A percentile compares a stretch with the other conserved stretches of the same genome.
Conservation (phyloP, 2,113 vertebrate species). For the Stictonetta naevosa region DNA sequence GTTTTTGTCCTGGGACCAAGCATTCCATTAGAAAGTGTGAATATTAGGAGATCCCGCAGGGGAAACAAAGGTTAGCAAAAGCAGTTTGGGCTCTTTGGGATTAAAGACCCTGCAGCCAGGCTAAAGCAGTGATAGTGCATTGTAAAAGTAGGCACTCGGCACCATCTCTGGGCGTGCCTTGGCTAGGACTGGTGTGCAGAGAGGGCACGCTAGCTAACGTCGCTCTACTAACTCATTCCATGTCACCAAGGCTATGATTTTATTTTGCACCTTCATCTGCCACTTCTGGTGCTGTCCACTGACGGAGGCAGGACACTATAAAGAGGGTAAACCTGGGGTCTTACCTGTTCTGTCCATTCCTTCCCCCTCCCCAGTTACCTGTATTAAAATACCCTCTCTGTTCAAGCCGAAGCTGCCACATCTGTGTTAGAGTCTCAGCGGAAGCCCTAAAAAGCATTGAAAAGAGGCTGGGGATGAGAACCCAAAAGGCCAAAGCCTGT, state of each 20-base stretch:
- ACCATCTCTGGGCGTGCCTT: neutral
- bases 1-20: neutral
- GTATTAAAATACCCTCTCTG: neutral
- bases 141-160: conserved; percentile 22
- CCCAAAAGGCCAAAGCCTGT: neutral
- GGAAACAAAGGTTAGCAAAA: neutral
- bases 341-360: neutral
- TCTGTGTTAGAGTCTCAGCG: neutral
- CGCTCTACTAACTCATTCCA: neutral
- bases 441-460: neutral
- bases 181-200: neutral
- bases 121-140: neutral
- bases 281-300: neutral
- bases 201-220: neutral
- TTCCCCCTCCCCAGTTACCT: fast-evolving
- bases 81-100: neutral
- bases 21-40: neutral
- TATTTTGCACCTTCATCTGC: neutral
- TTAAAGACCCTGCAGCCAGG: neutral
- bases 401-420: neutral
- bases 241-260: neutral
- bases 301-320: neutral
- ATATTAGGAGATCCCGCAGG: neutral
- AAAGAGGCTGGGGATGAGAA: neutral
- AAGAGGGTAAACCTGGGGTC: neutral